phyloP scores from a whole-genome alignment of 2,888 invertebrate species.

The Eupeodes luniger region DNA sequence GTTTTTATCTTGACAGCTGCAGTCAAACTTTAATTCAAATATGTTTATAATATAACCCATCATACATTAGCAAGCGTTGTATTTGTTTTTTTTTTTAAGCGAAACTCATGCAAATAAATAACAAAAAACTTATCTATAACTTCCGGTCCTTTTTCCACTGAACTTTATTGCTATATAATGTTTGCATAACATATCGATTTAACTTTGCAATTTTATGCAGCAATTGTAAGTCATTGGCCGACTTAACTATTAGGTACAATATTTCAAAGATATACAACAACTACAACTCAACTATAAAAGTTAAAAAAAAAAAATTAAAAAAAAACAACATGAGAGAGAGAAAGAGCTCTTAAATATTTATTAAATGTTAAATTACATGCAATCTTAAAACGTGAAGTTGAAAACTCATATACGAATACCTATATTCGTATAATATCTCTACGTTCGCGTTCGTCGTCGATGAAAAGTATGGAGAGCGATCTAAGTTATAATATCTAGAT shows the following conservation, averaged over 20 bases:
- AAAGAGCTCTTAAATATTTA: slow-evolving; percentile 63
- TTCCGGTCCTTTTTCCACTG: slow-evolving; percentile 8
- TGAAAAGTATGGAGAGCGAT: background rate
- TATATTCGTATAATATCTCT: background rate
- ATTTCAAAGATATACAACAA: slow-evolving; percentile 21
- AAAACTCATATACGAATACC: slow-evolving; percentile 10
- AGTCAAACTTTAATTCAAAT: background rate
- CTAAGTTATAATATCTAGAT: slow-evolving; percentile 9
- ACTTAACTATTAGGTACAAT: slow-evolving; percentile 33
- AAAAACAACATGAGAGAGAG: background rate
- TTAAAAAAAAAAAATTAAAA: background rate
- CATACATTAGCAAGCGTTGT: background rate
- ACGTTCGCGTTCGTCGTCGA: background rate
- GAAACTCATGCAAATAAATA: background rate
- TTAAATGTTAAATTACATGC: slow-evolving; percentile 71
- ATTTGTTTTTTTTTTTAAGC: background rate
- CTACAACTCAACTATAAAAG: background rate
- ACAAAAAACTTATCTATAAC: background rate
- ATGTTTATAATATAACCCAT: background rate
- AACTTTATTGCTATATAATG: slow-evolving; percentile 10
- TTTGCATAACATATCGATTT: slow-evolving; percentile 48
- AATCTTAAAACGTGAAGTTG: slow-evolving; percentile 59
- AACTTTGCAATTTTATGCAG: slow-evolving; percentile 40
- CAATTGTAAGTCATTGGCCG: slow-evolving; percentile 29
- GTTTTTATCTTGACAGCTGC: background rate